phyloP scores from a whole-genome alignment of 2,797 vertebrate species.

The Dermochelys coriacea region DNA sequence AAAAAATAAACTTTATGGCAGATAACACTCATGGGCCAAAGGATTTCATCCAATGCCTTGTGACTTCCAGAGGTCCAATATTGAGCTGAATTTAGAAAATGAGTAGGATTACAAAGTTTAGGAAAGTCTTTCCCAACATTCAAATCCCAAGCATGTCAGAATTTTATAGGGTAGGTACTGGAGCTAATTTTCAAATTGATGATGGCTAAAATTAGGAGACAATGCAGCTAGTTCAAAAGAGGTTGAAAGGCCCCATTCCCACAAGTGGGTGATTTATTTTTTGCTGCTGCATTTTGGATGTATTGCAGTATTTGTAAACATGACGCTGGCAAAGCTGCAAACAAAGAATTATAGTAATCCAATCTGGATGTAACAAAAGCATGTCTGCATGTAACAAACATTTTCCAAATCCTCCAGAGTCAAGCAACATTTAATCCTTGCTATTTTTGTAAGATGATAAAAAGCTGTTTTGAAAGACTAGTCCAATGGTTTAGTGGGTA shows the following conservation, averaged over 20 bases:
- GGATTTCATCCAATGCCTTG: neutral
- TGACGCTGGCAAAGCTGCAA: neutral
- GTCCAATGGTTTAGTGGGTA: neutral
- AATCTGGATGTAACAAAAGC: neutral
- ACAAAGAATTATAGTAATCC: slow-evolving; percentile 35
- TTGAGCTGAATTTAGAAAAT: neutral
- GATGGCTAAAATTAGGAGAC: neutral
- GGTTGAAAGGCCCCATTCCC: neutral
- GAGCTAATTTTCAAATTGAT: neutral
- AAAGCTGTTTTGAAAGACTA: neutral
- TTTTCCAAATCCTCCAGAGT: neutral
- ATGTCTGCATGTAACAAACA: neutral
- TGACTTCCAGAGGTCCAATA: neutral
- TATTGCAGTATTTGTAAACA: neutral
- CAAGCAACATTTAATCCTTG: slow-evolving; percentile 26
- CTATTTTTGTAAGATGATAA: slow-evolving; percentile 5
- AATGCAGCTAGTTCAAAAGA: neutral
- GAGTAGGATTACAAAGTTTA: neutral
- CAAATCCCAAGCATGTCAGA: neutral
- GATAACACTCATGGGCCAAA: neutral
- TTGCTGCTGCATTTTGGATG: neutral
- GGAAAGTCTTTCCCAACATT: neutral
- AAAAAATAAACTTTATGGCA: neutral
- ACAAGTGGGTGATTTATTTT: neutral
- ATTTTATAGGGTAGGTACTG: neutral